These are phyloP conservation scores for Protaetia brevitarsis DNA, from an alignment of 1,140 invertebrate genomes.

Conservation along the genomic window DNA sequence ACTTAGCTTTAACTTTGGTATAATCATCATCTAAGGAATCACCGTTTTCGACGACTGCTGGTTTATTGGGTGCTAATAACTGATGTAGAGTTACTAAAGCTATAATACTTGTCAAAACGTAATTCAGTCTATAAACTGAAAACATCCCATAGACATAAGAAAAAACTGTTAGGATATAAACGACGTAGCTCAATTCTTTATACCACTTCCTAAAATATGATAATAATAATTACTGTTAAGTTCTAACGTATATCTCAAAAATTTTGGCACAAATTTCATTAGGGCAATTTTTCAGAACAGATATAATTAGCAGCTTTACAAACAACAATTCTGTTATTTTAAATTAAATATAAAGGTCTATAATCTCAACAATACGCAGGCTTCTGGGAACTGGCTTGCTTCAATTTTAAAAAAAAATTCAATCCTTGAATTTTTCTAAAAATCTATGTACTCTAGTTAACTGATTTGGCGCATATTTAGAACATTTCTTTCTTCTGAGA, in stretches of 20 bases:
- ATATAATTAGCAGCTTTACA: too few species aligned
- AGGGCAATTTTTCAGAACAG: too few species aligned
- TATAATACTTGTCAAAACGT: slow-evolving; percentile 54
- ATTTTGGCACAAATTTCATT: too few species aligned
- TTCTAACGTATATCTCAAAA: too few species aligned
- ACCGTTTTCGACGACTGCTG: background rate
- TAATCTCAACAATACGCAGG: slow-evolving; percentile 10
- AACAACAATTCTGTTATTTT: too few species aligned
- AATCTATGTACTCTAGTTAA: too few species aligned
- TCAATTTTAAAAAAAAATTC: too few species aligned
- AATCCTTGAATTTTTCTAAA: too few species aligned
- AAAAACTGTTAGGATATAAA: slow-evolving; percentile 52
- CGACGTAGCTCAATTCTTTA: slow-evolving; percentile 49
- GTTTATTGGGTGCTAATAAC: slow-evolving; percentile 40
- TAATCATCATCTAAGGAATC: background rate
- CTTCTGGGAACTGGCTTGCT: background rate
- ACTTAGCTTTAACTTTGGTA: slow-evolving; percentile 27
- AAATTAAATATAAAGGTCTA: too few species aligned
- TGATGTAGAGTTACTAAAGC: slow-evolving; percentile 56
- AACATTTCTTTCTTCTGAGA: too few species aligned
- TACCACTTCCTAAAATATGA: slow-evolving; percentile 52
- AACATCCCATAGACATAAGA: slow-evolving; percentile 55
- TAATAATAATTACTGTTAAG: slow-evolving; percentile 22
- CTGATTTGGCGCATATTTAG: too few species aligned
- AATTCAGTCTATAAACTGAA: slow-evolving; percentile 57